phyloP scores from a whole-genome alignment of 1,140 invertebrate species.

The Agrypnia vestita region DNA sequence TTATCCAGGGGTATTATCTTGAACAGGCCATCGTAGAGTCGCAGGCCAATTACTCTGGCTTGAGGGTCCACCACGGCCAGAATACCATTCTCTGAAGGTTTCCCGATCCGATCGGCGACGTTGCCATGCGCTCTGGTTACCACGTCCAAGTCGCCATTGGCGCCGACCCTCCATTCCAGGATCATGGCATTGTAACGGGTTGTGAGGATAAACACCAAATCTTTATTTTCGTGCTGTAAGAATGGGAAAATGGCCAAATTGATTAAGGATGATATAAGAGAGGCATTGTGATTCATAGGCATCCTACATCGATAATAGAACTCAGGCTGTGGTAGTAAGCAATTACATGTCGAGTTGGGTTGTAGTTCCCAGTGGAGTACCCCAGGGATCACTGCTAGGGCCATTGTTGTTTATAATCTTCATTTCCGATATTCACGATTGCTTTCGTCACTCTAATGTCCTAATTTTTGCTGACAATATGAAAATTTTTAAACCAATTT shows the following conservation, averaged over 20 bases:
- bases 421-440: too few relatives aligned
- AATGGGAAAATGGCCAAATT: background rate
- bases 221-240: conserved; percentile 92
- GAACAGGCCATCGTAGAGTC: conserved; percentile 97
- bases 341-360: too few relatives aligned
- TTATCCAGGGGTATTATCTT: conserved; percentile 96
- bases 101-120: conserved; percentile 92
- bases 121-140: conserved; percentile 97
- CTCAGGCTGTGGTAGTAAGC: too few relatives aligned
- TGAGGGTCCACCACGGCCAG: conserved; percentile 97
- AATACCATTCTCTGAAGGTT: conserved; percentile 94
- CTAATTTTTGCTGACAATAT: too few relatives aligned
- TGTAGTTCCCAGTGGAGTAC: too few relatives aligned
- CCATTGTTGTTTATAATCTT: too few relatives aligned
- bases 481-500: too few relatives aligned
- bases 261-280: too few relatives aligned
- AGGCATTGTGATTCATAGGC: too few relatives aligned
- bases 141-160: conserved; percentile 88
- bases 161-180: conserved; percentile 84
- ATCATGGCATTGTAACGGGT: conserved; percentile 97
- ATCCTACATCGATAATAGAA: too few relatives aligned
- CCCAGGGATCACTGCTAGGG: too few relatives aligned
- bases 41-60: conserved; percentile 93
- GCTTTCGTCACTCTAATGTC: too few relatives aligned
- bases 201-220: conserved; percentile 95